These are phyloP conservation scores for Drosophila kohkoa DNA, from an alignment of 1,140 invertebrate species.

Conservation along the genomic window DNA sequence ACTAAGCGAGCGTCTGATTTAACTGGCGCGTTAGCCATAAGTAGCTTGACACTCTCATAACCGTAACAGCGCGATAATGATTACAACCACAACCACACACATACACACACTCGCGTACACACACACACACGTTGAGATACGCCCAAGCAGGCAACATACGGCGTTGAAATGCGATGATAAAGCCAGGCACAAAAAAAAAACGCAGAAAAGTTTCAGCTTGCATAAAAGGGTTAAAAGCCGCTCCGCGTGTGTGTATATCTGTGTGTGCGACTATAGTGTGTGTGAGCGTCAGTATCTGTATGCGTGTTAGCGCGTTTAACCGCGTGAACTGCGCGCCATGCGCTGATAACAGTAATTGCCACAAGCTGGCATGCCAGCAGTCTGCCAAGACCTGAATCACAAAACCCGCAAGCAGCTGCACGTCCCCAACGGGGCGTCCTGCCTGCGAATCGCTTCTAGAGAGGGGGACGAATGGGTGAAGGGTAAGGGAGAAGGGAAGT, in stretches of 20 bases:
- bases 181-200: constrained; percentile 52
- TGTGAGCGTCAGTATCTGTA: constrained; percentile 47
- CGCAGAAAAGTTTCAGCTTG: constrained; percentile 70
- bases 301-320: constrained; percentile 81
- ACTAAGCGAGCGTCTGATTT: constrained; percentile 70
- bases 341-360: constrained; percentile 83
- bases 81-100: constrained; percentile 59
- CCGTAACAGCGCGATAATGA: constrained; percentile 83
- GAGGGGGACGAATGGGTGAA: not conserved
- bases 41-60: constrained; percentile 83
- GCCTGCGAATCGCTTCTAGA: not conserved
- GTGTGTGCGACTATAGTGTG: constrained; percentile 15
- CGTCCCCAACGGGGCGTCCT: constrained; percentile 19
- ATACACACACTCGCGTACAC: constrained; percentile 24
- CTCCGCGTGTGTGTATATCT: constrained; percentile 44
- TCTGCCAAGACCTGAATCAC: constrained; percentile 41
- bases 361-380: constrained; percentile 71
- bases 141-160: constrained; percentile 62
- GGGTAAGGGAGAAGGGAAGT: not conserved
- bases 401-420: constrained; percentile 38
- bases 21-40: constrained; percentile 79
- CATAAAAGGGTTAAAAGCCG: constrained; percentile 78
- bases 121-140: constrained; percentile 30
- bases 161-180: constrained; percentile 77
- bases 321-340: constrained; percentile 79